Evolutionary conservation across 2,888 invertebrate species (phyloP), one percentile per base, ranked within the genome.

Genomic region (Idaea aversata): DNA sequence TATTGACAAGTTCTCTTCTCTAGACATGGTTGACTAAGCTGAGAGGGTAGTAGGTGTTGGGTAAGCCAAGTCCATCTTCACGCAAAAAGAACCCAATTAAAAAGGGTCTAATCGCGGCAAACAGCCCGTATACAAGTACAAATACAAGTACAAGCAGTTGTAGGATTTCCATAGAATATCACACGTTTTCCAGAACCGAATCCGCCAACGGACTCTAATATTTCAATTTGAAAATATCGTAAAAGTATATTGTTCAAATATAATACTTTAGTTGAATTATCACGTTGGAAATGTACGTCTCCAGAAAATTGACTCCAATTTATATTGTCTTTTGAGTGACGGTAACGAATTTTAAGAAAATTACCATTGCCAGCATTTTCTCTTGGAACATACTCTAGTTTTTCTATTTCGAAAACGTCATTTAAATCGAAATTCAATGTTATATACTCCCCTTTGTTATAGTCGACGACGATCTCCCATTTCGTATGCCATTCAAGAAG

Each of bases 341-440:
- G 81, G 68, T 88, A 88, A 70, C 85, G 79, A 0, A 88, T 59
- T 65, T 80, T 74, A 25, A 86, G 67, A 61, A 91, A 78, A 5
- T 87, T 90, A 0, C 91, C 90, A 68, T 88, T 89, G 0, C 88
- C 87, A 2, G 83, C 88, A 64, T 89, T 87, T 13, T 79, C 75
- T 3, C 88, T 80, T 0, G 90, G 90, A 15, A 76, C 72, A 70
- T 91, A 91, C 69, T 85, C 87, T 4, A 89, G 73, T 75, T 79
- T 86, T 5, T 84, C 82, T 57, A 91, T 79, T 58, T 77, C 72
- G 64, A 79, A 77, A 5, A 78, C 65, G 34, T 73, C 65, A 5
- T 80, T 77, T 35, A 88, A 75, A 68, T 87, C 82, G 57, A 88
- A 88, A 25, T 72, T 74, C 15, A 88, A 69, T 16, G 68, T 76